Percentiles rank a stretch among this genome's conserved stretches.
phyloP scores from a whole-genome alignment of 2,797 vertebrate species.

The Sebastes taczanowskii region DNA sequence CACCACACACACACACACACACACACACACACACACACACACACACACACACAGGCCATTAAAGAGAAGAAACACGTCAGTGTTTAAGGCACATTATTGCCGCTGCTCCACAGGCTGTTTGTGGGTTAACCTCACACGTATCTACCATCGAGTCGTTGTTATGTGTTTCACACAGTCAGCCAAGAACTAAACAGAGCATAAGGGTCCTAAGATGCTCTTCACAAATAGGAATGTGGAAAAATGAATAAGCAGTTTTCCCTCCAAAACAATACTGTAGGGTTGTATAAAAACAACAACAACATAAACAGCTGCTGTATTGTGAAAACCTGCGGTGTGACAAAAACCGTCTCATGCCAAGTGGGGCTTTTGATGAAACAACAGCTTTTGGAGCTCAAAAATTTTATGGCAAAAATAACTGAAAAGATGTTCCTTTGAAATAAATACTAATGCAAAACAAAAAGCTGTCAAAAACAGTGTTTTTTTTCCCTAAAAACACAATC shows the following conservation, averaged over 20 bases:
- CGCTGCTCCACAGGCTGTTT: slow-evolving; percentile 14
- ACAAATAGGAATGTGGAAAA: slow-evolving; percentile 12
- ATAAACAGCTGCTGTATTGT: slow-evolving; percentile 37
- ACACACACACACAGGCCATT: neutral
- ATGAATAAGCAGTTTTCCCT: slow-evolving; percentile 32
- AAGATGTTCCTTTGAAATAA: slow-evolving; percentile 29
- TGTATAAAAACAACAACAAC: slow-evolving; percentile 20
- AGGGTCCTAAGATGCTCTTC: neutral
- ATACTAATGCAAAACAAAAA: slow-evolving; percentile 14
- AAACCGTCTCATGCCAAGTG: slow-evolving; percentile 19
- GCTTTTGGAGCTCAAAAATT: slow-evolving; percentile 31
- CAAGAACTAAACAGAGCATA: slow-evolving; percentile 9
- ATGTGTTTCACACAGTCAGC: slow-evolving; percentile 30
- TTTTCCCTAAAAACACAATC: neutral
- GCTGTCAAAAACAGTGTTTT: neutral
- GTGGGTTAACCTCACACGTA: slow-evolving; percentile 30
- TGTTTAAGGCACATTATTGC: slow-evolving; percentile 37
- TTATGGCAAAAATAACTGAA: slow-evolving; percentile 21
- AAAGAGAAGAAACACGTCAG: slow-evolving; percentile 28
- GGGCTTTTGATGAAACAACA: slow-evolving; percentile 35
- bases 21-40: neutral
- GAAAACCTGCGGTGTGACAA: slow-evolving; percentile 32
- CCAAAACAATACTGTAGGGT: slow-evolving; percentile 7
- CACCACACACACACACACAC: neutral
- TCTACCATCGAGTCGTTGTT: slow-evolving; percentile 8